Percentiles rank a stretch among this genome's conserved stretches.
phyloP scores from a whole-genome alignment of 2,888 invertebrate species.

The Catocala fraxini region DNA sequence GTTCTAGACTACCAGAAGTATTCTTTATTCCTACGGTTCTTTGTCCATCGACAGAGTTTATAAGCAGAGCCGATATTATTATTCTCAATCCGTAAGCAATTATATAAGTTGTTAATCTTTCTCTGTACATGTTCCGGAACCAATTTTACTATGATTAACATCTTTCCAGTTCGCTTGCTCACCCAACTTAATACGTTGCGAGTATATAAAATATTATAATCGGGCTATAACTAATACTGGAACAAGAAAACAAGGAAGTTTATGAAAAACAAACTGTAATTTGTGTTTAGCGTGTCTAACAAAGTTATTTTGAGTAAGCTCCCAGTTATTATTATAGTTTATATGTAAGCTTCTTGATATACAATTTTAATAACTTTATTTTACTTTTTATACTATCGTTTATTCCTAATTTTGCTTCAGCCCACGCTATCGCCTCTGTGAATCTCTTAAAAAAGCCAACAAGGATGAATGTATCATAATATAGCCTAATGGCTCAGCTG shows the following conservation, averaged over 20 bases:
- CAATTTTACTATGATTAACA: constrained; percentile 35
- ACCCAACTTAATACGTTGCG: constrained; percentile 26
- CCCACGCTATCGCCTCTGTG: no score
- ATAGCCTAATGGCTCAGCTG: no score
- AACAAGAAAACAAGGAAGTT: constrained; percentile 32
- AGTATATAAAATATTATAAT: constrained; percentile 34
- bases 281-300: constrained; percentile 43
- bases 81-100: constrained; percentile 24
- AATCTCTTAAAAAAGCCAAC: no score
- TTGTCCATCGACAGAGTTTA: no score
- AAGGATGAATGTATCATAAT: no score
- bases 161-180: constrained; percentile 33
- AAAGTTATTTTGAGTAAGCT: constrained; percentile 23
- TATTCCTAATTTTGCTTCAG: no score
- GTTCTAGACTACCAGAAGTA: no score
- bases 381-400: no score
- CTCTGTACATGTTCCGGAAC: constrained; percentile 21
- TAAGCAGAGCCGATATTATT: no score
- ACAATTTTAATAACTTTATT: no score
- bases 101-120: constrained; percentile 25
- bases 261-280: constrained; percentile 40
- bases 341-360: no score
- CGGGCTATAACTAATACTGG: constrained; percentile 34
- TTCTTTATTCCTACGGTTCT: no score
- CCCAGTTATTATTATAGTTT: constrained; percentile 19